Base-by-base conservation (phyloP, 2,797 vertebrate species). In the Sebastes itinus region DNA sequence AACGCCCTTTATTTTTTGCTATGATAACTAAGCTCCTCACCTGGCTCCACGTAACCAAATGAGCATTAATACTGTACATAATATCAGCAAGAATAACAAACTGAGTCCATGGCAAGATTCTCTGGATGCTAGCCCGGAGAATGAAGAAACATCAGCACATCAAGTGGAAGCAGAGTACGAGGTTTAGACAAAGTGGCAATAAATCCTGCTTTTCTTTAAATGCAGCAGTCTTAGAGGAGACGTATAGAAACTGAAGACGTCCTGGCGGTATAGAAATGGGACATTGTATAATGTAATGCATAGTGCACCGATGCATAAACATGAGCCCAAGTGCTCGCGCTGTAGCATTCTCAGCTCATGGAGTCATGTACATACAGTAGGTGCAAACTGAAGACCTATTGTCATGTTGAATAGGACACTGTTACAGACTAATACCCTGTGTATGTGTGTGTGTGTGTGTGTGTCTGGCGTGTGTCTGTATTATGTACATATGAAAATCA, bases 341-440 rank as follows among this genome's bases (percentile, higher is more conserved):
- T 7, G 62, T n/a, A 6, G 67, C 66, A 42, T 74, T 65, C 59
- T 69, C 63, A 30, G 77, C 77, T 61, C 61, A 68, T 79, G 62
- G 70, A 77, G 35, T 78, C 56, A 66, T 60, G 25, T 81, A 73
- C 66, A 68, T 81, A 73, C 66, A 68, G 62, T 76, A 52, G 63
- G 55, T 64, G 59, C 59, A 68, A 56, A 84, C 75, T 79, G 69
- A 82, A 81, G 69, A 62, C 64, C 68, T 69, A 55, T 88, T 86
- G 84, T 88, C 23, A 23, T 20, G 33, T 13, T 70, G 72, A 85
- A 80, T 72, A 55, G 65, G 69, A 38, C 30, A 18, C 69, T 77
- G 83, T 85, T 54, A 62, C 46, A 55, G 27, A 71, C 60, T 52
- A 14, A 30, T 22, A 6, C 71, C 23, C 7, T 33, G 22, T 52